Percentiles rank a stretch among this genome's conserved stretches.
phyloP scores from a whole-genome alignment of 1,140 invertebrate species.

The Trigoniulus corallinus region DNA sequence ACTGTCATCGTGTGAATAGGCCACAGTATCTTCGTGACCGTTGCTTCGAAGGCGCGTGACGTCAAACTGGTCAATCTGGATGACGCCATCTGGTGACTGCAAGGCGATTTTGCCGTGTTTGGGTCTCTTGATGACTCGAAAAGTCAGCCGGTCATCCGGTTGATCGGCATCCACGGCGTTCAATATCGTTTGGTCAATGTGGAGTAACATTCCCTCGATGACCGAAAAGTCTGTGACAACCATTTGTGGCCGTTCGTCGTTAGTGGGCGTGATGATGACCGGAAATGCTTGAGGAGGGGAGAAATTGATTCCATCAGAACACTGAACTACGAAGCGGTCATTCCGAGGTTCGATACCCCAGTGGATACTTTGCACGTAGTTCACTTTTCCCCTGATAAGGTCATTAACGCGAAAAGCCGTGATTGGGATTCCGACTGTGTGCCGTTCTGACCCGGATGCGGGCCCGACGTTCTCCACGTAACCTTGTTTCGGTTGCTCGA shows the following conservation, averaged over 20 bases:
- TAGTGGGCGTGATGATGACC: slow-evolving; percentile 24
- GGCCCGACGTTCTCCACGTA: slow-evolving; percentile 26
- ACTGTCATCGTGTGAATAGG: slow-evolving; percentile 28
- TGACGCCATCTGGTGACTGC: slow-evolving; percentile 17
- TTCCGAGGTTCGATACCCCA: slow-evolving; percentile 23
- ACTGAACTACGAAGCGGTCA: slow-evolving; percentile 23
- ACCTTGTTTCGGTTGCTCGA: slow-evolving; percentile 23
- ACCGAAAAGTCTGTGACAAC: slow-evolving; percentile 26
- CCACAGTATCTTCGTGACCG: slow-evolving; percentile 21
- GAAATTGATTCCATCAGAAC: slow-evolving; percentile 26
- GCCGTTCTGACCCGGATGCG: slow-evolving; percentile 22
- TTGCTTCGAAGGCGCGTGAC: slow-evolving; percentile 18
- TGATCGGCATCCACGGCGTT: slow-evolving; percentile 27
- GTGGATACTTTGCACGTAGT: slow-evolving; percentile 30
- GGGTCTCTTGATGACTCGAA: slow-evolving; percentile 22
- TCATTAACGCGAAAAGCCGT: slow-evolving; percentile 24
- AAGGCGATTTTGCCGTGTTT: slow-evolving; percentile 25
- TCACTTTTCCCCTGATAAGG: slow-evolving; percentile 20
- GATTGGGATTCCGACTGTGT: slow-evolving; percentile 22
- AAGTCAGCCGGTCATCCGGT: slow-evolving; percentile 22
- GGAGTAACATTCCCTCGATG: slow-evolving; percentile 26
- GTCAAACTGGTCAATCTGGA: too few relatives aligned
- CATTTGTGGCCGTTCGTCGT: slow-evolving; percentile 29
- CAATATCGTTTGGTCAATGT: slow-evolving; percentile 26
- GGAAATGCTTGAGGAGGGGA: slow-evolving; percentile 17